Evolutionary conservation across 2,113 vertebrate species (phyloP).

Genomic region (Peucedramus taeniatus): DNA sequence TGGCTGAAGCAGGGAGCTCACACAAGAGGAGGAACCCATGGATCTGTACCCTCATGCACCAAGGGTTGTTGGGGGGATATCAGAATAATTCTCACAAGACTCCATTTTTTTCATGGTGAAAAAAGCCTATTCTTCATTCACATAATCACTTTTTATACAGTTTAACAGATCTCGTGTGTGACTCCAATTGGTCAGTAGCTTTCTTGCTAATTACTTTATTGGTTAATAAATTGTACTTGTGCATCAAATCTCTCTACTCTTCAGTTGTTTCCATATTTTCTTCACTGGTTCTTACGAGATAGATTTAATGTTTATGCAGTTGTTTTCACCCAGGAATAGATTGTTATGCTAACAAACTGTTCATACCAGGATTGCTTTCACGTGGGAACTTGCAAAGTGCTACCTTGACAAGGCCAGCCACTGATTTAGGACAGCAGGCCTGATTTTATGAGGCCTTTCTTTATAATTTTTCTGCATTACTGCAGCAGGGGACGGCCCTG

Average conservation of each 20-base stretch:
- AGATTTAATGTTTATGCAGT: neutral
- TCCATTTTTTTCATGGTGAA: neutral
- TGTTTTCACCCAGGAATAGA: neutral
- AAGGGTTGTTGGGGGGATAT: neutral
- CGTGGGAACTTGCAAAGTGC: neutral
- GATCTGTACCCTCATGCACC: fast-evolving
- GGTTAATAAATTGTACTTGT: neutral
- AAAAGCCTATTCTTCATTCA: neutral
- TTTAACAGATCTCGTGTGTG: neutral
- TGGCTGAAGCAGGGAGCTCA: neutral
- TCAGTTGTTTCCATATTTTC: neutral
- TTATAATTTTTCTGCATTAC: neutral
- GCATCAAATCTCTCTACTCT: neutral
- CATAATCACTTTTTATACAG: neutral
- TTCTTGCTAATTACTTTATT: neutral
- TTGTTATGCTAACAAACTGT: neutral
- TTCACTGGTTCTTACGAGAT: neutral
- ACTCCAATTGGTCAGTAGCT: neutral
- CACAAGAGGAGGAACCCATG: fast-evolving
- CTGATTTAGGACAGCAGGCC: neutral
- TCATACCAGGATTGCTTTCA: neutral
- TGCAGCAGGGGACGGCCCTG: neutral
- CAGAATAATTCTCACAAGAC: neutral
- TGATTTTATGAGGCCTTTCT: neutral
- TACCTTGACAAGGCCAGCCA: neutral